A percentile compares a stretch with the other conserved stretches of the same genome.
Conservation (phyloP, 2,113 vertebrate genomes). For the Rousettus leschenaultii region DNA sequence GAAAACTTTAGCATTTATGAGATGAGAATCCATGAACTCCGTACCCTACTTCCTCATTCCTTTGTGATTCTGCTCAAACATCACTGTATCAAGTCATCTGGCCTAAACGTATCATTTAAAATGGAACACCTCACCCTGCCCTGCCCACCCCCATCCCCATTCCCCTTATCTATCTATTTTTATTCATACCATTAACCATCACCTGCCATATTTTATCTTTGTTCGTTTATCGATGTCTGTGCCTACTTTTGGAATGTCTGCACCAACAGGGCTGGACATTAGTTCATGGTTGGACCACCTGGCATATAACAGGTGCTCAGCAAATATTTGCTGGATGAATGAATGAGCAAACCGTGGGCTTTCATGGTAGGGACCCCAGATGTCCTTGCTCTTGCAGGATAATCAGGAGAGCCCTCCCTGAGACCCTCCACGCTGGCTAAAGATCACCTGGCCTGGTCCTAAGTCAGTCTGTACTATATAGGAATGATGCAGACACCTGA, state of each 20-base stretch:
- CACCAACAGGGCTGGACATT: background rate
- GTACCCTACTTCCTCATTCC: background rate
- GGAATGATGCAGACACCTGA: background rate
- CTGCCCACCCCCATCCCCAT: background rate
- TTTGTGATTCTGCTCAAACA: background rate
- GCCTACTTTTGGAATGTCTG: background rate
- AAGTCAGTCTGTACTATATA: background rate
- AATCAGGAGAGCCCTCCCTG: background rate
- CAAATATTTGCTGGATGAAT: background rate
- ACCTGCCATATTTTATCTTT: background rate
- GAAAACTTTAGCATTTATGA: background rate
- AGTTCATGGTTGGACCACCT: background rate
- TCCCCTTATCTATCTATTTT: background rate
- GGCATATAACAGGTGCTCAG: background rate
- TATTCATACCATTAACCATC: background rate
- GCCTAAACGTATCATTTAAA: background rate
- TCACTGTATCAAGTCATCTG: rapidly evolving
- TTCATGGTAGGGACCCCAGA: background rate
- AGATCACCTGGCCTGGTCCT: background rate
- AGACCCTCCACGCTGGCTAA: background rate
- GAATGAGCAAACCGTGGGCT: background rate
- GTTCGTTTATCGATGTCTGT: background rate
- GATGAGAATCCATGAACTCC: rapidly evolving
- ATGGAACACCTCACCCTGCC: background rate
- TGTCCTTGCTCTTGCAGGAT: no score